phyloP scores from a whole-genome alignment of 2,888 invertebrate genomes.

The Timema cristinae region DNA sequence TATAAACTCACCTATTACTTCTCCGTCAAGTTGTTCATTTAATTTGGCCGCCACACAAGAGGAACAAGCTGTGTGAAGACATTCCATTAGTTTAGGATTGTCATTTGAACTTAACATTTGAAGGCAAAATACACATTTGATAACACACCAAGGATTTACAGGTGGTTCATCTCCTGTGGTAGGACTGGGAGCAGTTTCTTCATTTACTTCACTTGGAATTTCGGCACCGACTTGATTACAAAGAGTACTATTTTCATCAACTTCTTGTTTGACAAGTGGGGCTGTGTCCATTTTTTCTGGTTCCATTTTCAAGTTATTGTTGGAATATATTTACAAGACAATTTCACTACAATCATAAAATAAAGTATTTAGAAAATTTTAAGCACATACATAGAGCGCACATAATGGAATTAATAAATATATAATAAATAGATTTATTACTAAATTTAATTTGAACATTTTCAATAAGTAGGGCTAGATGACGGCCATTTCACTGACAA shows the following conservation, averaged over 20 bases:
- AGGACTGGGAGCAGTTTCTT: conserved; percentile 27
- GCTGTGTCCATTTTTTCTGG: conserved; percentile 5
- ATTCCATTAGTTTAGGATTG: conserved; percentile 78
- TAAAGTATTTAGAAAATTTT: too few relatives aligned
- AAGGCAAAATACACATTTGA: conserved; percentile 48
- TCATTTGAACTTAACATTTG: conserved; percentile 51
- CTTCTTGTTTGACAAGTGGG: conserved; percentile 1
- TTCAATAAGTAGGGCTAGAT: too few relatives aligned
- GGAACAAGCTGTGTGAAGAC: conserved; percentile 80
- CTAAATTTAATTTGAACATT: too few relatives aligned
- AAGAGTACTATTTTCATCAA: not conserved
- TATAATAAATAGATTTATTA: too few relatives aligned
- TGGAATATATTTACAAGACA: too few relatives aligned
- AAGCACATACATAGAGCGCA: too few relatives aligned
- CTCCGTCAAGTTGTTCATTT: conserved; percentile 46
- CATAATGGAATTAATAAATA: too few relatives aligned
- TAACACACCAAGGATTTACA: conserved; percentile 25
- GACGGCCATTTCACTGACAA: too few relatives aligned
- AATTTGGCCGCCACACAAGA: conserved; percentile 69
- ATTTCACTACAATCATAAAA: too few relatives aligned
- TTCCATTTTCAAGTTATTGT: not conserved
- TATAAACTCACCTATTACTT: conserved; percentile 42
- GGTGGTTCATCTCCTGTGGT: conserved; percentile 29
- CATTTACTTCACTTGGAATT: conserved; percentile 17
- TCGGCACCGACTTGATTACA: not conserved